These are phyloP conservation scores for Anguilla rostrata DNA, from an alignment of 2,113 vertebrate genomes.

Conservation along the genomic window DNA sequence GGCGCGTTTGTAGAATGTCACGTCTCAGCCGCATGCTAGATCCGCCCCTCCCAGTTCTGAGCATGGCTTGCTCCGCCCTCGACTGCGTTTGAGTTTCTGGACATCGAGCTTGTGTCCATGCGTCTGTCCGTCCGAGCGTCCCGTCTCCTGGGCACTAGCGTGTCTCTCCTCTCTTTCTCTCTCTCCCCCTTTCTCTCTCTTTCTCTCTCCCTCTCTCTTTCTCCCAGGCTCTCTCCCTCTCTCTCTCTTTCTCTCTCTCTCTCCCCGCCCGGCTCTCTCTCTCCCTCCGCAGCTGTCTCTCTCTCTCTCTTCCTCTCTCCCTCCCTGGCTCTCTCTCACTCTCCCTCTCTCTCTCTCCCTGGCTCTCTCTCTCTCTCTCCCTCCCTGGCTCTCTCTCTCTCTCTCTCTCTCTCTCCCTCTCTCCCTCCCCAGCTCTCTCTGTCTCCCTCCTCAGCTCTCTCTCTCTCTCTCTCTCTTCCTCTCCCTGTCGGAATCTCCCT, in stretches of 20 bases:
- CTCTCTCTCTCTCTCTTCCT: neutral
- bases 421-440: neutral
- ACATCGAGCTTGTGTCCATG: constrained; percentile 57
- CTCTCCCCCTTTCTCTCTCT: constrained; percentile 53
- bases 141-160: constrained; percentile 24
- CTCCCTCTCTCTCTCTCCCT: neutral
- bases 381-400: constrained; percentile 15
- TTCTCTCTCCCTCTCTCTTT: too few relatives aligned
- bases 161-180: constrained; percentile 57
- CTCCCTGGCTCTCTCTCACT: neutral
- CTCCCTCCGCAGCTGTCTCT: constrained; percentile 6
- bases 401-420: constrained; percentile 16
- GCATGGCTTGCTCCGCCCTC: constrained; percentile 55
- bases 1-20: neutral
- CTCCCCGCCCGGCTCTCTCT: constrained; percentile 20
- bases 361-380: constrained; percentile 11
- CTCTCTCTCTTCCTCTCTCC: neutral
- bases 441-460: neutral
- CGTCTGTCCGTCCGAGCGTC: constrained; percentile 32
- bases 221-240: too few relatives aligned
- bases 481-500: constrained; percentile 71
- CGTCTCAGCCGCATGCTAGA: neutral
- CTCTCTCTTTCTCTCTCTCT: neutral
- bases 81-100: constrained; percentile 49
- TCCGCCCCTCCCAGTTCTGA: constrained; percentile 3